Evolutionary conservation across 1,140 invertebrate genomes (phyloP), one percentile per base, ranked within the genome.

Genomic region (Vollenhovia emeryi): DNA sequence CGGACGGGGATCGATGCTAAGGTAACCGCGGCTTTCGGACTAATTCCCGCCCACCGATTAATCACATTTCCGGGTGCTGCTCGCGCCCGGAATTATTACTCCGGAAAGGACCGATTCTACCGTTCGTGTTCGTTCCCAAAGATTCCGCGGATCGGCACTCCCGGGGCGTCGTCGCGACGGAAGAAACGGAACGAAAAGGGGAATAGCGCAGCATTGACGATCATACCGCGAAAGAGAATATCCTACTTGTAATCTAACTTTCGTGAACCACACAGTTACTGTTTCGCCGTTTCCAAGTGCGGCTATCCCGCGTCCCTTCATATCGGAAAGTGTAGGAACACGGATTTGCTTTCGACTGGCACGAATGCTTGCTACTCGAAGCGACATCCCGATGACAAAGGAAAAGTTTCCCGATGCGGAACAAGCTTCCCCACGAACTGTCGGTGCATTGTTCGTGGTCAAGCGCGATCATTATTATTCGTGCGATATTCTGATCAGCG

Each of bases 1-100:
- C 48, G 78, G 66, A 82, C 78, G 78, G 57, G 66, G 78, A 82
- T 82, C 78, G 78, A 82, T 82, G 78, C 78, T 82, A 82, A 82
- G 78, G 78, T 82, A 82, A 73, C 64, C 78, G 48, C 78, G 78
- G 78, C 78, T 71, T 82, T 71, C 64, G 78, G 27, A 73, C 78
- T 82, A 82, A 82, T 82, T 82, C 52, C 27, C 78, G 50, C 8
- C 27, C 50, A 45, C 21, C 78, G 78, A 82, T 82, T 82, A 82
- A 82, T 82, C 78, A 73, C 78, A 73, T 73, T 50, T 57, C 36
- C 50, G 33, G 33, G 3, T 59, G 30, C 59, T 8, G 50, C 13
- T 55, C 45, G 9, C 43, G 18, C 11, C 15, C n/a, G 36, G 36
- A 57, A 82, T 71, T 73, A 82, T 82, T 73, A 43, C 43, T 36